These are phyloP conservation scores for Isaurus tuberculatus DNA, from an alignment of 92 coral and sea anemone species.

Conservation along the genomic window DNA sequence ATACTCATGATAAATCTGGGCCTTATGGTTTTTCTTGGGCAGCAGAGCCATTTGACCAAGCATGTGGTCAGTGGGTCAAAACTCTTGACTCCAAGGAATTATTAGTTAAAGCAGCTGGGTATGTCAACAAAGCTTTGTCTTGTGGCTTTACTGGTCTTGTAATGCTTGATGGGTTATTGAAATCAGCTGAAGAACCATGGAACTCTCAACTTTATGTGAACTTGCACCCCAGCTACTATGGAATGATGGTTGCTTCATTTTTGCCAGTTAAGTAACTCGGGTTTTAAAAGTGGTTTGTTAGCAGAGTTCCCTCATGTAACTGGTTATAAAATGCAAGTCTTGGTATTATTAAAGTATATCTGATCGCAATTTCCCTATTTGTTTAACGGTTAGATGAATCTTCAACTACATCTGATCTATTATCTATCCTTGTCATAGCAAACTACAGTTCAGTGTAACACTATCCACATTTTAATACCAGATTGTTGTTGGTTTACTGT, in stretches of 20 bases:
- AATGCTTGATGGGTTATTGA: constrained; percentile 78
- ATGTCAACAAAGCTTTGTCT: constrained; percentile 74
- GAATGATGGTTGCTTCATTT: constrained; percentile 85
- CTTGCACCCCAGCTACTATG: constrained; percentile 81
- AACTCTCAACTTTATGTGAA: constrained; percentile 66
- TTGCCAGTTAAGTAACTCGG: constrained; percentile 25
- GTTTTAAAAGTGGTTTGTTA: not conserved
- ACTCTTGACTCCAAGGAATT: constrained; percentile 57
- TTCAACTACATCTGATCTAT: no score
- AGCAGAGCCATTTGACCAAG: constrained; percentile 81
- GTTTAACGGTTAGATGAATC: no score
- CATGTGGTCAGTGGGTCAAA: constrained; percentile 73
- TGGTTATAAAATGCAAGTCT: no score
- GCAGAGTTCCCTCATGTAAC: no score
- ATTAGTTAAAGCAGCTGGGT: constrained; percentile 62
- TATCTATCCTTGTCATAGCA: no score
- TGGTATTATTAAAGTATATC: no score
- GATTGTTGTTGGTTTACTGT: no score
- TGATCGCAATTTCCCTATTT: no score
- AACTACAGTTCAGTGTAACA: no score
- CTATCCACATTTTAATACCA: no score
- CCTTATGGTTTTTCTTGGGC: constrained; percentile 82
- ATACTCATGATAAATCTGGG: constrained; percentile 76
- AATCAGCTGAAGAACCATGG: constrained; percentile 50
- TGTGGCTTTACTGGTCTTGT: constrained; percentile 83